A percentile compares a stretch with the other conserved stretches of the same genome.
Evolutionary conservation across 2,888 invertebrate species (phyloP).

Genomic region (Leptothorax acervorum): DNA sequence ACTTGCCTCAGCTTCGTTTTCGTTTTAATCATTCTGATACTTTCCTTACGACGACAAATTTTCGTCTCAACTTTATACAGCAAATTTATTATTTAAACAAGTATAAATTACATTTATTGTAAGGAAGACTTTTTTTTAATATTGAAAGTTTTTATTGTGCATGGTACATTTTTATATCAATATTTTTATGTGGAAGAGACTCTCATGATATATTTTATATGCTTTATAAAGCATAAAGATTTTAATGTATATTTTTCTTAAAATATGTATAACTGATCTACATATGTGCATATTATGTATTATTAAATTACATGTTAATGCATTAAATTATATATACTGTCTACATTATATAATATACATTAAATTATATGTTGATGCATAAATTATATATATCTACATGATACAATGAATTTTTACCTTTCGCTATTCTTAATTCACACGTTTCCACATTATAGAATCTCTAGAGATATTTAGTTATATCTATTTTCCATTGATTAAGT

Average conservation of each 20-base stretch:
- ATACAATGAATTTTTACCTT: constrained; percentile 59
- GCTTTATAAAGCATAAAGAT: neutral
- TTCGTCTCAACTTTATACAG: neutral
- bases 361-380: neutral
- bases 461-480: neutral
- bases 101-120: neutral
- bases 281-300: neutral
- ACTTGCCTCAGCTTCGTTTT: neutral
- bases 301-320: neutral
- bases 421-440: constrained; percentile 1
- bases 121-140: neutral
- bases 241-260: neutral
- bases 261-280: neutral
- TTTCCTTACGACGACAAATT: neutral
- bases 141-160: constrained; percentile 5
- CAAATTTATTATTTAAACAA: neutral
- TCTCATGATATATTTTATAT: neutral
- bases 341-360: neutral
- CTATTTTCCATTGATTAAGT: neutral
- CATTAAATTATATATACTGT: neutral
- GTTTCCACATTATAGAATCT: neutral
- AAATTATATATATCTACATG: constrained; percentile 15
- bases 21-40: neutral
- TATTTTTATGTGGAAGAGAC: neutral
- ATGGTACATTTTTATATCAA: neutral